Base-by-base conservation (phyloP, 2,797 vertebrate species). In the Anniella stebbinsi region DNA sequence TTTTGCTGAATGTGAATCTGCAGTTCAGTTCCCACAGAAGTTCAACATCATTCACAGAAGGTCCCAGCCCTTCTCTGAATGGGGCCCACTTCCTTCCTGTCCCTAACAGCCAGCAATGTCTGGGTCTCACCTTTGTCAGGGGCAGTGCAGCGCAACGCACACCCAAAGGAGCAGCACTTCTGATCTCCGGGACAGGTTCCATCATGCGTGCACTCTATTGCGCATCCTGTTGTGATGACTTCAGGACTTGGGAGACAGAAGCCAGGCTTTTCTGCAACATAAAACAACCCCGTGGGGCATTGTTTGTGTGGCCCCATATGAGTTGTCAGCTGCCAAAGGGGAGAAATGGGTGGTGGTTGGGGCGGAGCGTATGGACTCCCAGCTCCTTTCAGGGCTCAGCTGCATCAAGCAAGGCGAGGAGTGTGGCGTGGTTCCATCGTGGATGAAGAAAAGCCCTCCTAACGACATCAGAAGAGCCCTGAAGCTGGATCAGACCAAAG, bases 121-220 rank as follows among this genome's bases (percentile, higher is more conserved):
- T 63, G 54, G 85, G 73, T 28, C 87, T 89, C 82, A 89, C 88
- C 88, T 85, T 69, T 54, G 36, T 70, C 0, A 2, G 88, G 63
- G n/a, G n/a, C 30, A 4, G 23, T 13, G 75, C 88, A 89, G 51
- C 51, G 66, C 86, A 60, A 17, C 15, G 86, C 30, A 3, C 90
- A 91, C 4, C 90, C 90, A 0, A 63, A 76, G 13, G 86, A 88
- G 36, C 90, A 91, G 86, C 90, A 91, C 66, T 88, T 91, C 7
- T 63, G 13, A 1, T 21, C 4, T 2, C 25, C 15, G 0, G 38
- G 66, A 15, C 90, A 91, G 73, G 18, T 70, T 1, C 90, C 75
- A 1, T 91, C 90, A 1, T 88, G 66, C 6, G 45, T 9, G 28
- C 88, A 89, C 4, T 1, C 0, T 1, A 66, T 7, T 5, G 36